Conservation (phyloP, 37 sponge, comb jelly and placozoan genomes). For the Theonella swinhoei region DNA sequence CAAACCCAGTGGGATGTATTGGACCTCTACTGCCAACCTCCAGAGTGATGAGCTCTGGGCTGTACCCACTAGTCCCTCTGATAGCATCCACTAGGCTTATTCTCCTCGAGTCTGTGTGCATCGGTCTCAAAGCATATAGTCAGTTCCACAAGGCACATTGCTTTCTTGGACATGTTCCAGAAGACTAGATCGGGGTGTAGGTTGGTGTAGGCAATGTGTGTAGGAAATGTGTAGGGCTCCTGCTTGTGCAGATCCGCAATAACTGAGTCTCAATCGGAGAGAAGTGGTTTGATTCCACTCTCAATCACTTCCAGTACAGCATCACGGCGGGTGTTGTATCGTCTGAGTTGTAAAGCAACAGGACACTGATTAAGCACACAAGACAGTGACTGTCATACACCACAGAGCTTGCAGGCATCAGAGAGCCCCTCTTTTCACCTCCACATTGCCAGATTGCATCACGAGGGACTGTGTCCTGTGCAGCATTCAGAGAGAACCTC, state of each 20-base stretch:
- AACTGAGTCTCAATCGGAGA: neutral
- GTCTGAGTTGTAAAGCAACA: neutral
- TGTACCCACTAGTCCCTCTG: neutral
- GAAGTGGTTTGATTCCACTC: neutral
- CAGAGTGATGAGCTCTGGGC: neutral
- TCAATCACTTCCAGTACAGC: neutral
- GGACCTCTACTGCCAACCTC: neutral
- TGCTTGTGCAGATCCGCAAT: neutral
- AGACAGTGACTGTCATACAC: neutral
- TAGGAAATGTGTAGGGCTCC: neutral
- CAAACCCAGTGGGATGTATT: too few species aligned
- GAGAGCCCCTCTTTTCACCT: neutral
- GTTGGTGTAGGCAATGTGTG: neutral
- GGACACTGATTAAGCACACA: neutral
- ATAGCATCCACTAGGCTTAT: neutral
- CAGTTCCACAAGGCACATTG: neutral
- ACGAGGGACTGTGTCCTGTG: neutral
- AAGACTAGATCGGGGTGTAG: neutral
- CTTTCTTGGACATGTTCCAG: neutral
- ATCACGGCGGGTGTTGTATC: neutral
- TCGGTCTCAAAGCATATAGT: neutral
- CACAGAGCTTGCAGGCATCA: neutral
- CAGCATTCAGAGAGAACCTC: neutral
- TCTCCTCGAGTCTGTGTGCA: neutral
- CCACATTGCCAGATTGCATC: neutral